These are phyloP conservation scores for Pseudoatta argentina DNA, from an alignment of 1,140 invertebrate species.

Conservation along the genomic window DNA sequence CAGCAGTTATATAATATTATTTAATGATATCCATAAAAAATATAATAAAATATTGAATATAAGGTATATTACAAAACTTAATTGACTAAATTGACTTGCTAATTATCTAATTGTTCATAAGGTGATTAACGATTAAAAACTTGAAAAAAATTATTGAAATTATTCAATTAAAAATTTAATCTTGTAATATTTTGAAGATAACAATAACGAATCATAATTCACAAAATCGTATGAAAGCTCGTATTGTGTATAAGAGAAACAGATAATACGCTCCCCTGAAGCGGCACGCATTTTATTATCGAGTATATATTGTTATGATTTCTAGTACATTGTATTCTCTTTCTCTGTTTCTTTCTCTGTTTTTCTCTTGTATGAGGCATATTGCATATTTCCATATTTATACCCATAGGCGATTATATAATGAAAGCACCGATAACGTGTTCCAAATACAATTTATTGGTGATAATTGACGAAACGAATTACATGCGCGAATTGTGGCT, in stretches of 20 bases:
- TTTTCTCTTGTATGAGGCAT: not conserved
- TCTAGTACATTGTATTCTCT: not conserved
- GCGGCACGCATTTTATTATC: not conserved
- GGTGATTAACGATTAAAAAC: not conserved
- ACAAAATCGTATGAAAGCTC: not conserved
- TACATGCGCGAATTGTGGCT: conserved; percentile 48
- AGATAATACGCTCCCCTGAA: conserved; percentile 13
- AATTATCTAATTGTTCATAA: not conserved
- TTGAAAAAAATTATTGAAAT: conserved; percentile 17
- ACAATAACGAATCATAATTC: conserved; percentile 1
- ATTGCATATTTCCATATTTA: conserved; percentile 59
- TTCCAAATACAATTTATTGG: conserved; percentile 60
- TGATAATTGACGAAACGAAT: conserved; percentile 65
- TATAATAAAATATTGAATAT: not conserved
- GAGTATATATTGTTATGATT: conserved; percentile 30
- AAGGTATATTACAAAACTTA: not conserved
- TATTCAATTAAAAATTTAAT: conserved; percentile 3
- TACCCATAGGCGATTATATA: not conserved
- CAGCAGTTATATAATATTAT: not conserved
- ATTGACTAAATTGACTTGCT: not conserved
- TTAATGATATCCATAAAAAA: not conserved
- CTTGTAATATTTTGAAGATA: not conserved
- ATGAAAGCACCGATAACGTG: conserved; percentile 44
- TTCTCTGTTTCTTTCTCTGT: not conserved
- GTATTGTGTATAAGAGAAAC: not conserved